Percentiles rank a stretch among this genome's conserved stretches.
These are phyloP conservation scores for Samia ricini DNA, from an alignment of 1,140 invertebrate genomes.

Conservation along the genomic window DNA sequence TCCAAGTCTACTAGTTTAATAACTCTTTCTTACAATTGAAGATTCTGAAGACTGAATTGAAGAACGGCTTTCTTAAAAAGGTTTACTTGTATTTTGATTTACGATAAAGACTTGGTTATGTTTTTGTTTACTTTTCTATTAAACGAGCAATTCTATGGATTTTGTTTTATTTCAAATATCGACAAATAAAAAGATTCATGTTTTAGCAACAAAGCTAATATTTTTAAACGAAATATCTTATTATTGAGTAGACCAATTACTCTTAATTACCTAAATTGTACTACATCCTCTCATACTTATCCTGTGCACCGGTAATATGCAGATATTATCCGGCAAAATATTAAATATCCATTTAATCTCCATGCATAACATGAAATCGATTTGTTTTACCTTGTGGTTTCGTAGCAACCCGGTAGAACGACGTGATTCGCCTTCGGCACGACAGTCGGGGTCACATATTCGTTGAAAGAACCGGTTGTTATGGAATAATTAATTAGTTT, in stretches of 20 bases:
- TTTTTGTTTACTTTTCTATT: not conserved
- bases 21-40: not conserved
- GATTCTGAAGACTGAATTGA: too few relatives aligned
- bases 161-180: not conserved
- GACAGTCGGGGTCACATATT: not conserved
- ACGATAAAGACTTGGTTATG: not conserved
- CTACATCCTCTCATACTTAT: too few relatives aligned
- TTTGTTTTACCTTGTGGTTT: conserved; percentile 47
- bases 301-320: too few relatives aligned
- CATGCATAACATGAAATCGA: too few relatives aligned
- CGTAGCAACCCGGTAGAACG: conserved; percentile 44
- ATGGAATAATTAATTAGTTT: not conserved
- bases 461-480: not conserved
- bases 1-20: not conserved
- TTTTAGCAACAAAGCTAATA: too few relatives aligned
- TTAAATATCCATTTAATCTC: too few relatives aligned
- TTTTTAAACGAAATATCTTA: too few relatives aligned
- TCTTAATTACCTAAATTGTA: too few relatives aligned
- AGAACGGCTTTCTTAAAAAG: not conserved
- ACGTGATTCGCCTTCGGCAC: not conserved
- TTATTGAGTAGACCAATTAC: too few relatives aligned
- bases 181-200: not conserved
- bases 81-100: not conserved
- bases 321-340: too few relatives aligned
- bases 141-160: not conserved